phyloP scores from a whole-genome alignment of 2,888 invertebrate species.

The Tribolium freemani region DNA sequence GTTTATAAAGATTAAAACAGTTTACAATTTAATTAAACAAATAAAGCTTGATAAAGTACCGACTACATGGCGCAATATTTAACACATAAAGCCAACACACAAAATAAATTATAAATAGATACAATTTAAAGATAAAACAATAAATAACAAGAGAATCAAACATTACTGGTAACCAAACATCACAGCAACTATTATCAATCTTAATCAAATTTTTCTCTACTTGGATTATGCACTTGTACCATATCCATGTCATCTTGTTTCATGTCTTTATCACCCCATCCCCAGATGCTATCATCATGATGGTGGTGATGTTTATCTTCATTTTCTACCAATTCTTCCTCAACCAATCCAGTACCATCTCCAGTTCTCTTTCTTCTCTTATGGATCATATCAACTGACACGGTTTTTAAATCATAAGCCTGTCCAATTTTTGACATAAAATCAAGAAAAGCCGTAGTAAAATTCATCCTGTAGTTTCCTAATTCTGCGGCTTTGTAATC shows the following conservation, averaged over 20 bases:
- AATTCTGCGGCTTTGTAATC: conserved; percentile 91
- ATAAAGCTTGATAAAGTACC: too few relatives aligned
- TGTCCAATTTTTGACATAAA: conserved; percentile 86
- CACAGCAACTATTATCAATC: neutral
- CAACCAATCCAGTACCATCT: conserved; percentile 44
- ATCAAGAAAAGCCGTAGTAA: conserved; percentile 84
- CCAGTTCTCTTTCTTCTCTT: conserved; percentile 73
- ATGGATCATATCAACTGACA: conserved; percentile 78
- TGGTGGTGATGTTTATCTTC: conserved; percentile 1
- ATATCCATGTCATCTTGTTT: conserved; percentile 73
- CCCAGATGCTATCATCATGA: conserved; percentile 74
- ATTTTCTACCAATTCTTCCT: neutral
- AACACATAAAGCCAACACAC: too few relatives aligned
- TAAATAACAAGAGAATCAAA: neutral
- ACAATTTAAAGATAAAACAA: too few relatives aligned
- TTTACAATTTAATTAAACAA: neutral
- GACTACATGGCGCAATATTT: too few relatives aligned
- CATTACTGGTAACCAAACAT: neutral
- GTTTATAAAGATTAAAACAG: too few relatives aligned
- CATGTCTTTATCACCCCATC: conserved; percentile 88
- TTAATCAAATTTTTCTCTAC: neutral
- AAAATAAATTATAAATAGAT: too few relatives aligned
- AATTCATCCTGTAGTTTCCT: conserved; percentile 81
- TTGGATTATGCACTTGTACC: conserved; percentile 40
- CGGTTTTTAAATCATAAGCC: conserved; percentile 90